Evolutionary conservation across 2,888 invertebrate species (phyloP).

Genomic region (Leptarthrus brevirostris): DNA sequence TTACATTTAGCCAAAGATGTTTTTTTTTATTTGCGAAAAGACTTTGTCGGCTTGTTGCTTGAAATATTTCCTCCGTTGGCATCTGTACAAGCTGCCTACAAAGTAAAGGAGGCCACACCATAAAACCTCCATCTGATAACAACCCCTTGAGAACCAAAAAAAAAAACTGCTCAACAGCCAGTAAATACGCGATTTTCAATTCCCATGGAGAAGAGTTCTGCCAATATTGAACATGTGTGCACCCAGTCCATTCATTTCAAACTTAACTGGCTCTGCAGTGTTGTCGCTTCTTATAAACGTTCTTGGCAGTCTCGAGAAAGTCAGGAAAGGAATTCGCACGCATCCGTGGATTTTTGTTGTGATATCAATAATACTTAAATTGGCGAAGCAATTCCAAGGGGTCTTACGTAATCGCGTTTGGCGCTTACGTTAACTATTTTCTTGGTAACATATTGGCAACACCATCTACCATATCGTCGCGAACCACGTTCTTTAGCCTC

Average conservation of each 20-base stretch:
- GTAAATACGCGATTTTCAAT: conserved; percentile 42
- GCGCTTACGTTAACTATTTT: background rate
- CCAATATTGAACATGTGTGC: conserved; percentile 25
- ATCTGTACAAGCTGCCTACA: conserved; percentile 42
- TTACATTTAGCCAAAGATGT: background rate
- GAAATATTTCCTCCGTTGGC: conserved; percentile 32
- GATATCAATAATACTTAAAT: too few relatives aligned
- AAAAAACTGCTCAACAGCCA: conserved; percentile 21
- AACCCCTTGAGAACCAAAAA: conserved; percentile 31
- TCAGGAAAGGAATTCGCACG: too few relatives aligned
- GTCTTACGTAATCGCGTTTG: conserved; percentile 6
- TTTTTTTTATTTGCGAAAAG: conserved; percentile 5
- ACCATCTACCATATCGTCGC: conserved; percentile 22
- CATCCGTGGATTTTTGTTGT: background rate
- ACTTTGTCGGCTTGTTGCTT: conserved; percentile 8
- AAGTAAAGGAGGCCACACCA: conserved; percentile 33
- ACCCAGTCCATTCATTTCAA: conserved; percentile 21
- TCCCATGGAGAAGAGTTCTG: conserved; percentile 37
- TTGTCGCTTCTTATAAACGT: background rate
- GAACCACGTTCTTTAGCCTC: conserved; percentile 30
- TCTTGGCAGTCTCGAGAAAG: too few relatives aligned
- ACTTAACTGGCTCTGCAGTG: background rate
- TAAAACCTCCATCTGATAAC: conserved; percentile 45
- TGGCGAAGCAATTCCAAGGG: background rate
- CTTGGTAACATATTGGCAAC: conserved; percentile 21